These are phyloP conservation scores for Lophotriccus pileatus DNA, from an alignment of 2,797 vertebrate genomes.

Conservation along the genomic window DNA sequence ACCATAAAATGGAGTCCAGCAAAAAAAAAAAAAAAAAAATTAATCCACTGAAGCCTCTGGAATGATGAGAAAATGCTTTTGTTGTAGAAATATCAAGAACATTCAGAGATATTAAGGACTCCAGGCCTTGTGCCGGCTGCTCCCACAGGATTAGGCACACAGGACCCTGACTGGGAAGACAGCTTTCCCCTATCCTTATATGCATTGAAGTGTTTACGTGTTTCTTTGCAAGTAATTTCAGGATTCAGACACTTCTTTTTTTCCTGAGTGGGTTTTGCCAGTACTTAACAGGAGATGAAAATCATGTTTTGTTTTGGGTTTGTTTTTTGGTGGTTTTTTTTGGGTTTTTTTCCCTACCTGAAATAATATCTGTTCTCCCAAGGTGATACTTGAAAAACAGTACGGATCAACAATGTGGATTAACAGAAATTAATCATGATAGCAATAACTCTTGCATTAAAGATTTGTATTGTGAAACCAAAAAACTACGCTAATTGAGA, in stretches of 20 bases:
- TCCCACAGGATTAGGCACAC: neutral
- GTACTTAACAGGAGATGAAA: neutral
- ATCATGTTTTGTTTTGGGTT: neutral
- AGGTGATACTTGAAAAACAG: neutral
- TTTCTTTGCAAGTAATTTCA: neutral
- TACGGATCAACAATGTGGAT: neutral
- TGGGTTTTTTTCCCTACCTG: neutral
- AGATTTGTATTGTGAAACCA: neutral
- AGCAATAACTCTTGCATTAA: neutral
- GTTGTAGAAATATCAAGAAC: rapidly evolving
- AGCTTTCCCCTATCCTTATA: neutral
- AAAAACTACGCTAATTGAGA: neutral
- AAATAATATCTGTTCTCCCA: neutral
- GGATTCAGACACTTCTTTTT: neutral
- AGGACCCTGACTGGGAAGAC: neutral
- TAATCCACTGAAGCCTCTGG: neutral
- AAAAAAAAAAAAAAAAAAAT: neutral
- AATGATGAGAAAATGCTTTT: neutral
- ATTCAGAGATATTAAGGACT: neutral
- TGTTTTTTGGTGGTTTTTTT: too few relatives aligned
- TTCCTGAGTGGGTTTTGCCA: neutral
- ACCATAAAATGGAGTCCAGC: neutral
- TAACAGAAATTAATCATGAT: neutral
- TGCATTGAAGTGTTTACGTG: neutral
- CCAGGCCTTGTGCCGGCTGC: rapidly evolving